Conservation (phyloP, 2,888 invertebrate genomes). For the Yponomeuta sedellus region DNA sequence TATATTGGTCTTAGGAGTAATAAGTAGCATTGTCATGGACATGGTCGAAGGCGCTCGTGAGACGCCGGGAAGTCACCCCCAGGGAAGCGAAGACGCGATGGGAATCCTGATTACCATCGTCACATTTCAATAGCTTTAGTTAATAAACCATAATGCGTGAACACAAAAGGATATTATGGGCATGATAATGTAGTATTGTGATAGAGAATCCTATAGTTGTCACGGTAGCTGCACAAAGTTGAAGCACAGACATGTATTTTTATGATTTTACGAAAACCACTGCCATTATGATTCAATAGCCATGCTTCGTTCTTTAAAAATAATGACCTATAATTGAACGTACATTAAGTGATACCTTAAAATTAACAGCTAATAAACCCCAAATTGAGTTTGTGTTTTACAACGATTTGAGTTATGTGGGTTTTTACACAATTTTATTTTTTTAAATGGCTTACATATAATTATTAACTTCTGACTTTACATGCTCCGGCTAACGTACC, state of each 20-base stretch:
- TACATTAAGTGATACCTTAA: background rate
- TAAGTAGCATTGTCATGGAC: conserved; percentile 63
- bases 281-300: background rate
- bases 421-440: background rate
- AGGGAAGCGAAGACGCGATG: conserved; percentile 42
- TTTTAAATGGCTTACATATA: no score
- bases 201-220: background rate
- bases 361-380: no score
- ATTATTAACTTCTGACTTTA: no score
- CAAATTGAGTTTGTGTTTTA: no score
- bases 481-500: no score
- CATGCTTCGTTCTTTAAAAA: background rate
- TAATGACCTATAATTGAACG: background rate
- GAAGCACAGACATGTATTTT: no score
- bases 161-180: conserved; percentile 13
- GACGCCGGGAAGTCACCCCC: conserved; percentile 52
- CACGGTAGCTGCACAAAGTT: no score
- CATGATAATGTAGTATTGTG: conserved; percentile 5
- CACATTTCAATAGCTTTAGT: conserved; percentile 49
- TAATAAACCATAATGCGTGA: conserved; percentile 44
- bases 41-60: conserved; percentile 40
- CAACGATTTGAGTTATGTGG: no score
- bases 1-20: conserved; percentile 27
- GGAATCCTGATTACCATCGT: conserved; percentile 62
- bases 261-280: no score